A percentile compares a stretch with the other conserved stretches of the same genome.
These are phyloP conservation scores for Acanthornis magna DNA, from an alignment of 2,797 vertebrate genomes.

Conservation along the genomic window DNA sequence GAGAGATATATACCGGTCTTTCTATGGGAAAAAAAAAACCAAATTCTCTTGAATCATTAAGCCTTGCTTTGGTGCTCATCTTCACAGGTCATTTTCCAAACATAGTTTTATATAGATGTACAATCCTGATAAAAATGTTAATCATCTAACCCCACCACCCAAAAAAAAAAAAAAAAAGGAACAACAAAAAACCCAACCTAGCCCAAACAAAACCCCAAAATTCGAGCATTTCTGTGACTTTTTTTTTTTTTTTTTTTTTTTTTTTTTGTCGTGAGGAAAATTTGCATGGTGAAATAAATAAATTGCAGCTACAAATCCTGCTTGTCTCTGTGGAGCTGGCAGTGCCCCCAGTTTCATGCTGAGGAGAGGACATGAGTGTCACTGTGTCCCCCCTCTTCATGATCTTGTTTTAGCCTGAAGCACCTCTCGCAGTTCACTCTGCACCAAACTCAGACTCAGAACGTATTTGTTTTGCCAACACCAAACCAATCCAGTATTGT, in stretches of 20 bases:
- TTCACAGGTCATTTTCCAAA: neutral
- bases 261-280: neutral
- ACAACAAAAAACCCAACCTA: no score
- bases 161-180: neutral
- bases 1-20: slow-evolving; percentile 84
- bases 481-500: neutral
- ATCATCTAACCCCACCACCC: fast-evolving
- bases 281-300: neutral
- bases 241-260: neutral
- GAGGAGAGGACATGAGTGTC: neutral
- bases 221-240: neutral
- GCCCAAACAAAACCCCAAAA: neutral
- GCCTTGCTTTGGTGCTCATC: neutral
- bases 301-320: neutral
- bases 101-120: neutral
- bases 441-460: neutral
- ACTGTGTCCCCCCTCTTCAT: neutral
- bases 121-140: neutral
- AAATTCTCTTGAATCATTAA: neutral
- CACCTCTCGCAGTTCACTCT: neutral
- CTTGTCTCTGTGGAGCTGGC: neutral
- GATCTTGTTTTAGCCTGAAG: neutral
- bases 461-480: neutral
- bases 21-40: slow-evolving; percentile 66
- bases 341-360: neutral